Conservation (phyloP, 2,888 invertebrate species). For the Amphipoea oculea region DNA sequence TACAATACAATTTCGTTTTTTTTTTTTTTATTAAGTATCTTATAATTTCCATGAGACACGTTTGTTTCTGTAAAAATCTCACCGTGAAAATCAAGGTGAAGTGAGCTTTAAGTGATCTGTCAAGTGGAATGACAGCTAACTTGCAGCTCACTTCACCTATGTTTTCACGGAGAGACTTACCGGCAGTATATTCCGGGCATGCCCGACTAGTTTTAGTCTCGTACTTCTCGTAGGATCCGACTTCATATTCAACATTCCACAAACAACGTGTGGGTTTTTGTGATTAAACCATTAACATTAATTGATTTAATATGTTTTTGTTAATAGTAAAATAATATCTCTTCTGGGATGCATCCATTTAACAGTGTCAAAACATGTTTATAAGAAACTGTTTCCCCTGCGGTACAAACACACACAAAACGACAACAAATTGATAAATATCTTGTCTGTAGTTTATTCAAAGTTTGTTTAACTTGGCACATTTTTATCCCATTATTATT, state of each 20-base stretch:
- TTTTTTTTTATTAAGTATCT: neutral
- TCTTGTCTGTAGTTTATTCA: neutral
- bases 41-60: neutral
- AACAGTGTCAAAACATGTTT: neutral
- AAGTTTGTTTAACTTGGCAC: slow-evolving; percentile 5
- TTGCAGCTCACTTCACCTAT: neutral
- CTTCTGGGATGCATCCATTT: neutral
- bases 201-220: neutral
- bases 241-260: neutral
- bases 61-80: neutral
- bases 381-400: neutral
- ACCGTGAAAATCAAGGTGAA: neutral
- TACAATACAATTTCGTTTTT: neutral
- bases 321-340: slow-evolving; percentile 27
- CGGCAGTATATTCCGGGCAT: neutral
- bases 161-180: neutral
- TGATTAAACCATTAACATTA: no score
- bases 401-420: neutral
- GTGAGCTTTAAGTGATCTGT: neutral
- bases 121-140: neutral
- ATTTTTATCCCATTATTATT: slow-evolving; percentile 21
- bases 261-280: neutral
- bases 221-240: neutral
- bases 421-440: neutral
- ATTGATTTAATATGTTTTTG: neutral